phyloP scores from a whole-genome alignment of 2,888 invertebrate genomes.

The Synergus umbraculus region DNA sequence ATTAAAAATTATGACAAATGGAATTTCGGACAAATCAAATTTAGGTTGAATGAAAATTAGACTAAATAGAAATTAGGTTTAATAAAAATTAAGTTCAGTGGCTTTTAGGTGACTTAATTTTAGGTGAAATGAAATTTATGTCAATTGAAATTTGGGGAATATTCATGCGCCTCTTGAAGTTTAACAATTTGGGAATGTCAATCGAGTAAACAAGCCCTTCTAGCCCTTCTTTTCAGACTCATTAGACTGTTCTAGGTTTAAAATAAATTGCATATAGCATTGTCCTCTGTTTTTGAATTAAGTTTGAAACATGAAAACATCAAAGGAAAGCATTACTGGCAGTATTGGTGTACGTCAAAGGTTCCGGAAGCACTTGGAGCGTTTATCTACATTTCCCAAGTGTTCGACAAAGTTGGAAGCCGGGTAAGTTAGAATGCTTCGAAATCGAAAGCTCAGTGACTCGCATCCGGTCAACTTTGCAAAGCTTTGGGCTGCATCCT shows the following conservation, averaged over 20 bases:
- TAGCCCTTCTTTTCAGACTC: neutral
- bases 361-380: slow-evolving; percentile 25
- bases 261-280: neutral
- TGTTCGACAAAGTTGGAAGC: slow-evolving; percentile 21
- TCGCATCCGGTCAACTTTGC: slow-evolving; percentile 35
- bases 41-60: too few species aligned
- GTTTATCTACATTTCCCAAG: slow-evolving; percentile 40
- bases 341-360: slow-evolving; percentile 20
- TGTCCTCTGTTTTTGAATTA: slow-evolving; percentile 11
- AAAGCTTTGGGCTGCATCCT: slow-evolving; percentile 39
- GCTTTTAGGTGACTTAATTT: too few species aligned
- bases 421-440: slow-evolving; percentile 20
- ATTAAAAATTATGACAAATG: too few species aligned
- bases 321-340: slow-evolving; percentile 11
- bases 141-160: too few species aligned
- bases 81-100: too few species aligned
- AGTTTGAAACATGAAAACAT: slow-evolving; percentile 12
- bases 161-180: too few species aligned
- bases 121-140: too few species aligned
- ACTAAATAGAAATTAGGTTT: too few species aligned
- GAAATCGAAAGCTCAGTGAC: slow-evolving; percentile 34
- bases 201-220: neutral
- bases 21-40: too few species aligned
- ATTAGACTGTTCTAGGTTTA: neutral
- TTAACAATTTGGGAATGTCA: neutral